A percentile compares a stretch with the other conserved stretches of the same genome.
Conservation (phyloP, 1,140 invertebrate genomes). For the Heliconius melpomene region DNA sequence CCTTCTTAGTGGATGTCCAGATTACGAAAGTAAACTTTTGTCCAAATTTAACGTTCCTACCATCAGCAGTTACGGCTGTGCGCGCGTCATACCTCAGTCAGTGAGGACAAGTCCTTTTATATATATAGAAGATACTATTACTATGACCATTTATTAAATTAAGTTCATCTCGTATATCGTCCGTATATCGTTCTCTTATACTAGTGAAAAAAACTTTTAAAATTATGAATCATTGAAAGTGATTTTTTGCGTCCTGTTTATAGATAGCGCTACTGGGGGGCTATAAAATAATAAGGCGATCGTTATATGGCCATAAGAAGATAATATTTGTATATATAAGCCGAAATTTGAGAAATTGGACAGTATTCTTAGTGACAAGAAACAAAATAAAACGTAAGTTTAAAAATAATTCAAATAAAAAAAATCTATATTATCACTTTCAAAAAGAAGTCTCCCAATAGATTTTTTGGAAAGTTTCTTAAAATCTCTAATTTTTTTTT, state of each 20-base stretch:
- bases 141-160: too few relatives aligned
- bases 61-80: too few relatives aligned
- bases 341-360: not conserved
- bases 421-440: not conserved
- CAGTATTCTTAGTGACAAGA: not conserved
- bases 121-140: too few relatives aligned
- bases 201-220: not conserved
- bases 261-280: not conserved
- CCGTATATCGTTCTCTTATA: too few relatives aligned
- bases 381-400: not conserved
- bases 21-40: too few relatives aligned
- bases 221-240: not conserved
- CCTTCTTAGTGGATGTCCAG: too few relatives aligned
- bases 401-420: not conserved
- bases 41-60: too few relatives aligned
- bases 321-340: conserved; percentile 5
- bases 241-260: not conserved
- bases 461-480: not conserved
- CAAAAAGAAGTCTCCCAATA: not conserved
- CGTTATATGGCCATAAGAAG: not conserved
- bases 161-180: too few relatives aligned
- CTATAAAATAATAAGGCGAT: not conserved
- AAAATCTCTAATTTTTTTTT: not conserved
- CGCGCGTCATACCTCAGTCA: too few relatives aligned
- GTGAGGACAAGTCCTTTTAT: too few relatives aligned